Conservation (phyloP, 2,113 vertebrate genomes). For the Lampris megalopsis region DNA sequence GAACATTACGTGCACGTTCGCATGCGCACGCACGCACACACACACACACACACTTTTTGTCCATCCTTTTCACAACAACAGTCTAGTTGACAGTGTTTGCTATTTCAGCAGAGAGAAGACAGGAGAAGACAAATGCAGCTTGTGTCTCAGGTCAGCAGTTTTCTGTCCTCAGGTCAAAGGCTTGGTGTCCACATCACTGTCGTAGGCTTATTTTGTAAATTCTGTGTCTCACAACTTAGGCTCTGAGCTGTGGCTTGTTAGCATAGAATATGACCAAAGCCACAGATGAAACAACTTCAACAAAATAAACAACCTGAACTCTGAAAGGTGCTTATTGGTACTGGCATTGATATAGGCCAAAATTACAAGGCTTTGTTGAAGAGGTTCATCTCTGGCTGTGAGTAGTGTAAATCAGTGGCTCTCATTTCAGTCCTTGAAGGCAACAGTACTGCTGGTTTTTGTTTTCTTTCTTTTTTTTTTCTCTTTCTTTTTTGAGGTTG, state of each 20-base stretch:
- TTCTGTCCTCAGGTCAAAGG: conserved; percentile 83
- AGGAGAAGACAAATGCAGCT: conserved; percentile 87
- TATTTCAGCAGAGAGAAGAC: conserved; percentile 89
- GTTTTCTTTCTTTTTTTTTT: too few species aligned
- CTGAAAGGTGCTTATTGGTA: conserved; percentile 11
- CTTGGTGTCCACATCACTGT: conserved; percentile 78
- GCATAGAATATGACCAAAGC: conserved; percentile 61
- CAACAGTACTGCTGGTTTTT: too few species aligned
- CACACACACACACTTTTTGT: conserved; percentile 43
- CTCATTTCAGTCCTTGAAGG: too few species aligned
- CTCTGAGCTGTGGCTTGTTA: conserved; percentile 61
- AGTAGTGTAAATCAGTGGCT: conserved; percentile 39
- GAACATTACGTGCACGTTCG: conserved; percentile 20
- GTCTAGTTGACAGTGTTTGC: conserved; percentile 85
- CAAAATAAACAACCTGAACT: conserved; percentile 30
- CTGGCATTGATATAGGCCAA: conserved; percentile 25
- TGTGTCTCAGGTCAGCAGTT: conserved; percentile 88
- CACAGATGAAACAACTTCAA: conserved; percentile 65
- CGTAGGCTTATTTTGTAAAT: conserved; percentile 70
- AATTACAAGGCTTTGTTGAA: conserved; percentile 42
- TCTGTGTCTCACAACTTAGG: conserved; percentile 74
- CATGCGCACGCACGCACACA: conserved; percentile 1
- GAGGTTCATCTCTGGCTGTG: conserved; percentile 70
- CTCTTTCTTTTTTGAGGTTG: too few species aligned
- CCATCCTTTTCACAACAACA: conserved; percentile 62